phyloP scores from a whole-genome alignment of 2,797 vertebrate species.

The Furcifer pardalis region DNA sequence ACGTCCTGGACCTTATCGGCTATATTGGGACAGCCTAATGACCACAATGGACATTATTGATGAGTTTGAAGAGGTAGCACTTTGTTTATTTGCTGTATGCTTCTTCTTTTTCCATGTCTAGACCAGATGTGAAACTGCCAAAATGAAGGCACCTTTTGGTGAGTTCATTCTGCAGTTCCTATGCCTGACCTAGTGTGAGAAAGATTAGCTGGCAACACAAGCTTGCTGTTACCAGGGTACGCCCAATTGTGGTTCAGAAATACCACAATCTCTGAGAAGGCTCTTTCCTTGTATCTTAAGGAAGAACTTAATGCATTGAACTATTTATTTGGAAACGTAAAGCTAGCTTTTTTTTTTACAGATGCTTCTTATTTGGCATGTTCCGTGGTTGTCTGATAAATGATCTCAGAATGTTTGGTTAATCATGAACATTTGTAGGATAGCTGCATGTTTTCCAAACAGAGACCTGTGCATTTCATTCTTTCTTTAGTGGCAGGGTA shows the following conservation, averaged over 20 bases:
- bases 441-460: neutral
- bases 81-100: neutral
- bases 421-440: neutral
- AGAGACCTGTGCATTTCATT: neutral
- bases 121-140: too few relatives aligned
- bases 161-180: too few relatives aligned
- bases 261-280: too few relatives aligned
- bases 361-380: rapidly evolving
- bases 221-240: too few relatives aligned
- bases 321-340: neutral
- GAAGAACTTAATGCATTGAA: too few relatives aligned
- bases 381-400: neutral
- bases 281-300: too few relatives aligned
- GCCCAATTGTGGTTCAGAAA: too few relatives aligned
- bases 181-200: too few relatives aligned
- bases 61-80: constrained; percentile 80
- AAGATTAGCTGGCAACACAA: too few relatives aligned
- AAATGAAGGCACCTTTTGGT: too few relatives aligned
- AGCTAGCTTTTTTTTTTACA: neutral
- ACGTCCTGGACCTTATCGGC: constrained; percentile 82
- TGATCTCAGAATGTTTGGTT: neutral
- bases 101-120: too few relatives aligned
- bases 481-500: neutral
- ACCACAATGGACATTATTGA: constrained; percentile 85
- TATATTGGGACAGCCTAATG: constrained; percentile 86